phyloP scores from a whole-genome alignment of 1,140 invertebrate genomes.

The Zaprionus nigranus region DNA sequence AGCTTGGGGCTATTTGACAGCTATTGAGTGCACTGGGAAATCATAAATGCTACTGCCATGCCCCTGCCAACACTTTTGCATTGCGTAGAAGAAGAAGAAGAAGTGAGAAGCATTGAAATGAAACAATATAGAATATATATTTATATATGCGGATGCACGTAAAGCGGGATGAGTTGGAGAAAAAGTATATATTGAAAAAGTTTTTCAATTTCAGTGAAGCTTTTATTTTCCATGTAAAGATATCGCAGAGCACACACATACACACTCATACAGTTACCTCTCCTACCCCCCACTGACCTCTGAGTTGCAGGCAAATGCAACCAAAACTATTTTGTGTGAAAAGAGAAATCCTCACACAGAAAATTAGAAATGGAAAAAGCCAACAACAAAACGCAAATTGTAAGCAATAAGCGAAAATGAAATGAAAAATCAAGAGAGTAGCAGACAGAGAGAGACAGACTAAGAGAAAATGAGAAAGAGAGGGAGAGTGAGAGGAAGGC shows the following conservation, averaged over 20 bases:
- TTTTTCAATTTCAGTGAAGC: constrained; percentile 80
- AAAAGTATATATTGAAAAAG: constrained; percentile 78
- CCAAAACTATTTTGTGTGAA: constrained; percentile 65
- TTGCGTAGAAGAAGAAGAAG: constrained; percentile 12
- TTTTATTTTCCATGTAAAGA: constrained; percentile 78
- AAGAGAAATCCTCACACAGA: constrained; percentile 56
- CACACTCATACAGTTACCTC: constrained; percentile 2
- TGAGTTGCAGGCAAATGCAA: constrained; percentile 48
- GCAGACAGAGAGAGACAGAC: constrained; percentile 1
- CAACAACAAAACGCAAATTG: constrained; percentile 70
- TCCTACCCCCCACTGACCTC: constrained; percentile 15
- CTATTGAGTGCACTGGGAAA: constrained; percentile 40
- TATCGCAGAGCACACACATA: constrained; percentile 54
- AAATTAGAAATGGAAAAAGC: constrained; percentile 76
- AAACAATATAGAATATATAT: constrained; percentile 69
- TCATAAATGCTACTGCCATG: constrained; percentile 50
- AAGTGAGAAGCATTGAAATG: constrained; percentile 54
- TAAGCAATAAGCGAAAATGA: constrained; percentile 82
- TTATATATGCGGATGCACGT: constrained; percentile 28
- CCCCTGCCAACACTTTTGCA: constrained; percentile 1
- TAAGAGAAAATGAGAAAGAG: not conserved
- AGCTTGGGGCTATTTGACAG: constrained; percentile 23
- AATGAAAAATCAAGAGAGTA: constrained; percentile 79
- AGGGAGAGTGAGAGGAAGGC: not conserved
- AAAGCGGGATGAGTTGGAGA: constrained; percentile 31